phyloP scores from a whole-genome alignment of 2,888 invertebrate genomes.

The Cerceris rybyensis region DNA sequence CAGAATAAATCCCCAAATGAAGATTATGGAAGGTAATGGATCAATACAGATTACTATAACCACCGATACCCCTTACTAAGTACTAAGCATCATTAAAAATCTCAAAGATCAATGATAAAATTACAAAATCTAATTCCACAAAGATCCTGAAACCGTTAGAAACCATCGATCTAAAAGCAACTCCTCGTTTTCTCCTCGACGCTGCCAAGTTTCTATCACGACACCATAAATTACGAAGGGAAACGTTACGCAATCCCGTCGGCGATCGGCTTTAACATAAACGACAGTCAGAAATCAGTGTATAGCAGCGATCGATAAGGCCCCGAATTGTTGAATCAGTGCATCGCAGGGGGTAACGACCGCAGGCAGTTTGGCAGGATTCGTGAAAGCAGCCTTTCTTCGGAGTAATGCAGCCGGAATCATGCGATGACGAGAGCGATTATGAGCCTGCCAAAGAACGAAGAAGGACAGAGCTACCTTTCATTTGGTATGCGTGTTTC shows the following conservation, averaged over 20 bases:
- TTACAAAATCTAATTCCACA: too few relatives aligned
- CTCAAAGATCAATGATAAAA: too few relatives aligned
- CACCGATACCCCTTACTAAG: too few relatives aligned
- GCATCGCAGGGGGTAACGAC: constrained; percentile 54
- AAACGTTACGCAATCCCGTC: not conserved
- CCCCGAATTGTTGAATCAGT: constrained; percentile 42
- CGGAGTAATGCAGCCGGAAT: constrained; percentile 57
- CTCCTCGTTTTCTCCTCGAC: too few relatives aligned
- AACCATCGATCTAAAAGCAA: too few relatives aligned
- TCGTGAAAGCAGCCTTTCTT: constrained; percentile 66
- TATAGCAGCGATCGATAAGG: constrained; percentile 42
- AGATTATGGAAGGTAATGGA: too few relatives aligned
- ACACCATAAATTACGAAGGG: too few relatives aligned
- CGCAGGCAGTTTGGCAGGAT: constrained; percentile 57
- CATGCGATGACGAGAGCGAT: constrained; percentile 64
- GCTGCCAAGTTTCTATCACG: too few relatives aligned
- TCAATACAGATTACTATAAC: too few relatives aligned
- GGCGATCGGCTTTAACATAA: constrained; percentile 23
- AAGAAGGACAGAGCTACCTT: constrained; percentile 56
- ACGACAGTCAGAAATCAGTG: constrained; percentile 20
- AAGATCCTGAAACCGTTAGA: too few relatives aligned
- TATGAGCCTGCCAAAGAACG: constrained; percentile 47
- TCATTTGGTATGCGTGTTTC: constrained; percentile 64
- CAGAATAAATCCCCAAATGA: too few relatives aligned
- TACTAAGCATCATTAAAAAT: too few relatives aligned